phyloP scores from a whole-genome alignment of 2,888 invertebrate genomes.

The Andrena marginata region DNA sequence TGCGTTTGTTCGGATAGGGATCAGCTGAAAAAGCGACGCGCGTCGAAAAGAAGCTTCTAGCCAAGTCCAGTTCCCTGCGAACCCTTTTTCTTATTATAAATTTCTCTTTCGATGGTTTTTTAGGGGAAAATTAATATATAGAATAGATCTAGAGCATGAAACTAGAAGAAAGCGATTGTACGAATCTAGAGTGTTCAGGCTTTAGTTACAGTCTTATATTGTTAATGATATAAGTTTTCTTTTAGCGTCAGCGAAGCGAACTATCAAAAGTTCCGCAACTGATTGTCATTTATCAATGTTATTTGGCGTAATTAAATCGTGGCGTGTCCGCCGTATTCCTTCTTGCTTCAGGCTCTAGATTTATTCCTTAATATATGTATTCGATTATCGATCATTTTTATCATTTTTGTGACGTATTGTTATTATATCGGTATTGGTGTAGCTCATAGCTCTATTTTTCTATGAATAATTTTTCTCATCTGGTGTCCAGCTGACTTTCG shows the following conservation, averaged over 20 bases:
- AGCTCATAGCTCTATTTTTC: slow-evolving; percentile 19
- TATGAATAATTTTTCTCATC: slow-evolving; percentile 8
- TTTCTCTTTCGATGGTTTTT: neutral
- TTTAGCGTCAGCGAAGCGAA: too few relatives aligned
- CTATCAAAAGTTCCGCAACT: too few relatives aligned
- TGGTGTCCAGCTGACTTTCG: neutral
- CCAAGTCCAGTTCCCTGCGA: neutral
- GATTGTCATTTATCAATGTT: too few relatives aligned
- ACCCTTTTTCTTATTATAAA: neutral
- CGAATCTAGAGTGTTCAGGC: too few relatives aligned
- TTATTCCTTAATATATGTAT: slow-evolving; percentile 4
- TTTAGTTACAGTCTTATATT: too few relatives aligned
- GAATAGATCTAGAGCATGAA: too few relatives aligned
- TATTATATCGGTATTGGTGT: slow-evolving; percentile 6
- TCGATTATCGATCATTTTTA: slow-evolving; percentile 11
- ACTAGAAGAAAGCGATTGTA: too few relatives aligned
- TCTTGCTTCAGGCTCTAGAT: too few relatives aligned
- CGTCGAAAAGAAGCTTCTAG: slow-evolving; percentile 5
- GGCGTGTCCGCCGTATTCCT: too few relatives aligned
- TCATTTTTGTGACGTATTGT: slow-evolving; percentile 12
- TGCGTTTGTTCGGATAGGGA: neutral
- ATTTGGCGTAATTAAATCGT: too few relatives aligned
- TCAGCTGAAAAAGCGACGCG: slow-evolving; percentile 47
- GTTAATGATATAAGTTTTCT: too few relatives aligned
- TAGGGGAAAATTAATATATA: neutral